Evolutionary conservation across 2,888 invertebrate genomes (phyloP).

Genomic region (Nomada ferruginata): DNA sequence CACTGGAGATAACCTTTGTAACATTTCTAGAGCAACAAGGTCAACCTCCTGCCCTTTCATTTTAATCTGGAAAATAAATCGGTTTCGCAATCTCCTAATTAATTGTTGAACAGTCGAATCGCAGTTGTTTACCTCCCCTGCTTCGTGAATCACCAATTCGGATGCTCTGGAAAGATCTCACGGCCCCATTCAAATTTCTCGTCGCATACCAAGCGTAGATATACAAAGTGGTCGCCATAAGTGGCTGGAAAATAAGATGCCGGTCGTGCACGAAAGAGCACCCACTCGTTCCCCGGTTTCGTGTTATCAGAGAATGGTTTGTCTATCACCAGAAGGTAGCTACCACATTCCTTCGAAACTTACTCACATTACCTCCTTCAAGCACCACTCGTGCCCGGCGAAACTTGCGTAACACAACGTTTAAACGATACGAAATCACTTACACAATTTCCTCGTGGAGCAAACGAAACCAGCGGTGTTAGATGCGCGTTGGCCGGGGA

Average conservation of each 20-base stretch:
- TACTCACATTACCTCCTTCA: neutral
- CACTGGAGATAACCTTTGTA: constrained; percentile 1
- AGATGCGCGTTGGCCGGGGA: constrained; percentile 69
- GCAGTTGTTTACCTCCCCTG: neutral
- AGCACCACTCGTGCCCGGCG: neutral
- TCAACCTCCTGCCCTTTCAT: neutral
- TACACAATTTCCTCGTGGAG: neutral
- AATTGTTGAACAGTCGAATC: neutral
- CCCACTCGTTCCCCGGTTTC: neutral
- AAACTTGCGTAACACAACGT: neutral
- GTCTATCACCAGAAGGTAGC: neutral
- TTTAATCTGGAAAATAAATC: neutral
- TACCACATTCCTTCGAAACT: neutral
- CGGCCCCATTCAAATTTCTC: neutral
- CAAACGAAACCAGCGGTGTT: constrained; percentile 42
- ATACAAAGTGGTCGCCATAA: neutral
- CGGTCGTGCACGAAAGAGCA: neutral
- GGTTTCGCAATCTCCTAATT: neutral
- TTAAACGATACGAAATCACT: neutral
- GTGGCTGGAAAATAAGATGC: constrained; percentile 9
- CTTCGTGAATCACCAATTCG: neutral
- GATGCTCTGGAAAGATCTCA: neutral
- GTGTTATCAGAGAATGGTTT: constrained; percentile 1
- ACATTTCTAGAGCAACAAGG: neutral
- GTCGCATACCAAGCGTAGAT: neutral